These are phyloP conservation scores for Drosophila gaucha DNA, from an alignment of 2,888 invertebrate species.

Conservation along the genomic window DNA sequence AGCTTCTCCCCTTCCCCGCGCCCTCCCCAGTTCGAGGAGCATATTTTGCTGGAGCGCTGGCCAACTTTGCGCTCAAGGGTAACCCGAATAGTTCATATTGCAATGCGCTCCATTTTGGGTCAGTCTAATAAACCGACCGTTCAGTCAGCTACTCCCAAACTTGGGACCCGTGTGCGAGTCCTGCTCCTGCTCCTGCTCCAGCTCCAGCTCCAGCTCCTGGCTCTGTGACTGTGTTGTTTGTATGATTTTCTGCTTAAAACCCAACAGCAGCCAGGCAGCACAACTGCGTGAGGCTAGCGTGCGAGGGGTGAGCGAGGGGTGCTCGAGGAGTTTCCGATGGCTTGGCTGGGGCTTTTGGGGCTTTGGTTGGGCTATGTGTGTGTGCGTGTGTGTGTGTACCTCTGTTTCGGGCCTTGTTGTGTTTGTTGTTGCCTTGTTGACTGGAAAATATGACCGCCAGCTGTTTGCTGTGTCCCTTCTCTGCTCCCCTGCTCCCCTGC, in stretches of 20 bases:
- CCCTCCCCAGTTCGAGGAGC: neutral
- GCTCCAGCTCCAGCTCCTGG: slow-evolving; percentile 1
- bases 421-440: slow-evolving; percentile 79
- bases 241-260: slow-evolving; percentile 74
- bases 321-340: neutral
- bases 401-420: slow-evolving; percentile 50
- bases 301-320: neutral
- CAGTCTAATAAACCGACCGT: slow-evolving; percentile 76
- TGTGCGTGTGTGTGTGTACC: slow-evolving; percentile 14
- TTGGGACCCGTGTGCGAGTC: neutral
- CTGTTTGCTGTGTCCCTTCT: slow-evolving; percentile 68
- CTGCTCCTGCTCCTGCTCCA: slow-evolving; percentile 27
- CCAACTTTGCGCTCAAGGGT: slow-evolving; percentile 47
- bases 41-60: slow-evolving; percentile 5
- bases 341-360: slow-evolving; percentile 13
- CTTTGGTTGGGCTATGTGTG: slow-evolving; percentile 7
- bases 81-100: slow-evolving; percentile 56
- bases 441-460: slow-evolving; percentile 79
- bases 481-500: neutral
- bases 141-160: slow-evolving; percentile 24
- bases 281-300: slow-evolving; percentile 27
- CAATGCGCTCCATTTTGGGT: slow-evolving; percentile 76
- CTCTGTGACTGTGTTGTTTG: slow-evolving; percentile 43
- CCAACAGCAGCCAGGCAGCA: slow-evolving; percentile 57
- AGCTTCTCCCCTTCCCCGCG: neutral